A percentile compares a stretch with the other conserved stretches of the same genome.
phyloP scores from a whole-genome alignment of 2,888 invertebrate species.

The Nomada fabriciana region DNA sequence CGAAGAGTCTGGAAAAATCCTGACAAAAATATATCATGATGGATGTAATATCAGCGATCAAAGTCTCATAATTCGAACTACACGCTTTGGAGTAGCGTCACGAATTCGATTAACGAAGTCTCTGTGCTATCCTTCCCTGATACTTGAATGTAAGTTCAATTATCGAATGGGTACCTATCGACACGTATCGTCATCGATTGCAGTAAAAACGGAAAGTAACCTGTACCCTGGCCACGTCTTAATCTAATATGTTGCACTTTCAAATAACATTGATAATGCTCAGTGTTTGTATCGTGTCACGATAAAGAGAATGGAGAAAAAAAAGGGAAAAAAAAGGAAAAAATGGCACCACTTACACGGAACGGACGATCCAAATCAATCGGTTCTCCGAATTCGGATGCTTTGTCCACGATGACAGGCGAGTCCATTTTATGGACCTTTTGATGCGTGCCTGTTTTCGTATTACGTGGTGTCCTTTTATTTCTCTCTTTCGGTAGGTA shows the following conservation, averaged over 20 bases:
- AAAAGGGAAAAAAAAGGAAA: slow-evolving; percentile 6
- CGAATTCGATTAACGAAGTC: background rate
- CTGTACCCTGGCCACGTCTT: background rate
- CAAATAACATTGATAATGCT: background rate
- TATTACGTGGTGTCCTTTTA: slow-evolving; percentile 50
- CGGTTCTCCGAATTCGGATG: slow-evolving; percentile 86
- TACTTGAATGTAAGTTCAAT: background rate
- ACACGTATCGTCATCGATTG: background rate
- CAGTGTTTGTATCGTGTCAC: background rate
- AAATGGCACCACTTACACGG: slow-evolving; percentile 85
- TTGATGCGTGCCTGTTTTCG: slow-evolving; percentile 64
- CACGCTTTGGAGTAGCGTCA: slow-evolving; percentile 8
- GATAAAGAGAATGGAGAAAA: slow-evolving; percentile 5
- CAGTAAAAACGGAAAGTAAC: background rate
- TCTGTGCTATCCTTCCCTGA: background rate
- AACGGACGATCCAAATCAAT: slow-evolving; percentile 83
- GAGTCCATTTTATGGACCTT: slow-evolving; percentile 85
- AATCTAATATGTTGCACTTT: background rate
- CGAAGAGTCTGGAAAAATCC: slow-evolving; percentile 45
- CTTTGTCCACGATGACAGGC: slow-evolving; percentile 87
- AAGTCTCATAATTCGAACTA: slow-evolving; percentile 1
- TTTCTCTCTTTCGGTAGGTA: slow-evolving; percentile 8
- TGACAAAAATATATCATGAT: slow-evolving; percentile 8
- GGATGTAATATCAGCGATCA: background rate
- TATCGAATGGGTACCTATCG: background rate